phyloP scores from a whole-genome alignment of 2,797 vertebrate species.

The Aotus griseimembra region DNA sequence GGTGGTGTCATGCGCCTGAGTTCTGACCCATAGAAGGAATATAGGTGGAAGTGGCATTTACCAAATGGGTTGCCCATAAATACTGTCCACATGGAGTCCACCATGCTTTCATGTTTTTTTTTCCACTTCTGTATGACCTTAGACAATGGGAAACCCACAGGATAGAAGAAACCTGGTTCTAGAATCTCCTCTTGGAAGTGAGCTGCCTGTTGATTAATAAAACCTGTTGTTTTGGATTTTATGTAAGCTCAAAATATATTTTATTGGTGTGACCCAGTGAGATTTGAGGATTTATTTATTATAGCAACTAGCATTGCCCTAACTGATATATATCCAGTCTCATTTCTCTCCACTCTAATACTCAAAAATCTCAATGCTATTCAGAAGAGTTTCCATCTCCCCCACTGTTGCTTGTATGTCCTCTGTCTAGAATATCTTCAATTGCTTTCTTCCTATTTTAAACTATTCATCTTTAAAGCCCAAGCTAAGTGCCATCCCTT shows the following conservation, averaged over 20 bases:
- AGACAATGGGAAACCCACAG: background rate
- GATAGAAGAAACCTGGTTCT: background rate
- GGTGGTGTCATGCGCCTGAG: background rate
- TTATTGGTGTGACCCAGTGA: background rate
- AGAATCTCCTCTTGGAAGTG: background rate
- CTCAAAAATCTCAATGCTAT: background rate
- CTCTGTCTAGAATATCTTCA: background rate
- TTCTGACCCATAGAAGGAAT: background rate
- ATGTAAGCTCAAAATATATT: background rate
- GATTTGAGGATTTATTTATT: background rate
- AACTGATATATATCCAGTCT: background rate
- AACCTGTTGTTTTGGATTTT: background rate
- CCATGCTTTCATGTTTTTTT: background rate
- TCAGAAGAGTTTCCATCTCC: background rate
- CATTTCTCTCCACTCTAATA: background rate
- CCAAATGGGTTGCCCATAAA: fast-evolving
- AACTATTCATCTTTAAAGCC: background rate
- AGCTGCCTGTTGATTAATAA: background rate
- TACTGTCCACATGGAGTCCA: fast-evolving
- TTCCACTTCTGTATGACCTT: background rate
- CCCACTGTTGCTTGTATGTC: too few relatives aligned
- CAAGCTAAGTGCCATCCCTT: background rate
- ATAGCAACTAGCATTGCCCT: background rate
- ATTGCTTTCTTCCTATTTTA: background rate
- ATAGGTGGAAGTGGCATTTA: too few relatives aligned